Conservation (phyloP, 2,888 invertebrate species). For the Ochropleura plecta region DNA sequence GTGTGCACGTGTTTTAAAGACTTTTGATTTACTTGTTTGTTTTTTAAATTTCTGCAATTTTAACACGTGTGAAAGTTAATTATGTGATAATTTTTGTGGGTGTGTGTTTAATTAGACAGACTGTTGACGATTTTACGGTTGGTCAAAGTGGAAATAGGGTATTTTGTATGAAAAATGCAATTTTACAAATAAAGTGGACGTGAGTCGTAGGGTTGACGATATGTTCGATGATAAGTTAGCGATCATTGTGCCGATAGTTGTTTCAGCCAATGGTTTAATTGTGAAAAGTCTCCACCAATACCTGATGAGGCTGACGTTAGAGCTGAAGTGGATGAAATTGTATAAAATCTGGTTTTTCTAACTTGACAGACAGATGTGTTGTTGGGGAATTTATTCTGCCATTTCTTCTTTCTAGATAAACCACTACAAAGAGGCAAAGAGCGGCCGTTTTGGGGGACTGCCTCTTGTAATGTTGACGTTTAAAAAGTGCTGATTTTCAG, state of each 20-base stretch:
- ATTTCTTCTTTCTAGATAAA: not conserved
- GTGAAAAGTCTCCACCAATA: no score
- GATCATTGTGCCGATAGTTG: no score
- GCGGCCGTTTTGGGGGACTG: not conserved
- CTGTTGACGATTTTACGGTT: constrained; percentile 23
- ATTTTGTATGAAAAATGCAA: no score
- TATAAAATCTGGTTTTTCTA: no score
- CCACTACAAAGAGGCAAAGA: not conserved
- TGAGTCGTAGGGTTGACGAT: no score
- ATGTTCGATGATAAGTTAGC: no score
- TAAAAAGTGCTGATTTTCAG: not conserved
- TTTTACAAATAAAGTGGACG: no score
- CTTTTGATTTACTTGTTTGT: constrained; percentile 45
- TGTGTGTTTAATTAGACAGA: constrained; percentile 14
- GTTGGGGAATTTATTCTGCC: not conserved
- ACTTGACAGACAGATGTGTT: not conserved
- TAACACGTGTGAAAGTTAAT: constrained; percentile 58
- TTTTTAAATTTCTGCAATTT: constrained; percentile 35
- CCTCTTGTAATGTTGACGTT: not conserved
- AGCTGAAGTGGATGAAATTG: no score
- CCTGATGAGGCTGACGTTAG: no score
- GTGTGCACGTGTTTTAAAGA: constrained; percentile 29
- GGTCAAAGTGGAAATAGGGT: not conserved
- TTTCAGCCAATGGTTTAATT: no score
- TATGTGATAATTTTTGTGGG: constrained; percentile 39